Evolutionary conservation across 2,888 invertebrate genomes (phyloP), one percentile per base, ranked within the genome.

Genomic region (Ypsolopha sequella): DNA sequence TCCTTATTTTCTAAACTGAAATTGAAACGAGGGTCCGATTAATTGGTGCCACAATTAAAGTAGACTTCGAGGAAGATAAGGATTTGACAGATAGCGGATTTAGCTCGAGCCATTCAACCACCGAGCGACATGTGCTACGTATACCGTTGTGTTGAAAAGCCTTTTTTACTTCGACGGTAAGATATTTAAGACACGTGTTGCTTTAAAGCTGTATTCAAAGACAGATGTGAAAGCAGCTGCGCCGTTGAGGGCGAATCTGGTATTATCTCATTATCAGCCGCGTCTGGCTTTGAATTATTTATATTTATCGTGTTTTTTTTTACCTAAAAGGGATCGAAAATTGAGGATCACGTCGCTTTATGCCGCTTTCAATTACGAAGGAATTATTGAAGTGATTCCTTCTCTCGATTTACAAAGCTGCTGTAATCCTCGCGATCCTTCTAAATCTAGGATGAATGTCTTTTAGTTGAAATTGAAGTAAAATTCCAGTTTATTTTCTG

Each of bases 141-240:
- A 36, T 70, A 70, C 70, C 68, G 73, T 73, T 74, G 68, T 64
- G 24, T 58, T 56, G 60, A 58, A 58, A 60, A 66, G 62, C 60
- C 55, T 62, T 72, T 75, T 73, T 76, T 70, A 63, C 62, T 59
- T 53, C 50, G 52, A 39, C 24, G 48, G n/a, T 51, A 48, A 49
- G 48, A 69, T 67, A 66, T 65, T 64, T 59, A 58, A 63, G 61
- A 66, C 73, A 68, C 75, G 72, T 70, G 74, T 65, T 63, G 59
- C 56, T 57, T 58, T 35, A 47, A 52, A 60, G 64, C 59, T 56
- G 60, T 64, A 68, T 70, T 68, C 65, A 66, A 64, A 66, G 70
- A 73, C 84, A 84, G 84, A 82, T 84, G 84, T 66, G 64, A 64
- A 58, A 61, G 72, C 84, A 85, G 80, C 85, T 84, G 85, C 70